Conservation (phyloP, 2,797 vertebrate genomes). For the Thalassophryne amazonica region DNA sequence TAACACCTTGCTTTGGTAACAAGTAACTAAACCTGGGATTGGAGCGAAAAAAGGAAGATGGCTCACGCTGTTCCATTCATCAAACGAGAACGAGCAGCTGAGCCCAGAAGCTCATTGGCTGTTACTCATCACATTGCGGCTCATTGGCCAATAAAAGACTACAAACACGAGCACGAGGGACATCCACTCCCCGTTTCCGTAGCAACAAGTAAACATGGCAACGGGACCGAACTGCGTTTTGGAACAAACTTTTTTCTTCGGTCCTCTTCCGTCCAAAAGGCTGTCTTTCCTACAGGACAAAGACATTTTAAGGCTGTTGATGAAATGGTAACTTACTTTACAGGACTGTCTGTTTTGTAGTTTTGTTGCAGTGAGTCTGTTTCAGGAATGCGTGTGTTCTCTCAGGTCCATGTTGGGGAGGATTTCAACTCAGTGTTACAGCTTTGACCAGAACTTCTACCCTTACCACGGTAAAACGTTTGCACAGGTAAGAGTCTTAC, state of each 20-base stretch:
- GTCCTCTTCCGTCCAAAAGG: slow-evolving; percentile 42
- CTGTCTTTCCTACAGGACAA: slow-evolving; percentile 56
- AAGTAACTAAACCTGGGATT: background rate
- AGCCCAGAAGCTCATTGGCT: slow-evolving; percentile 1
- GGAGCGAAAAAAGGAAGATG: rapidly evolving
- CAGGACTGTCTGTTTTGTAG: background rate
- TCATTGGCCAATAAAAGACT: slow-evolving; percentile 13
- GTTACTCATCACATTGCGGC: background rate
- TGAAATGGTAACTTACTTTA: slow-evolving; percentile 70
- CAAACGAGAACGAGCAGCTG: background rate
- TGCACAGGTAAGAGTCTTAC: slow-evolving; percentile 80
- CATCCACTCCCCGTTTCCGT: background rate
- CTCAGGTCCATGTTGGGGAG: slow-evolving; percentile 89
- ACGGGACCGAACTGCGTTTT: slow-evolving; percentile 13
- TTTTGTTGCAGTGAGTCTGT: background rate
- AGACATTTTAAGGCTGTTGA: slow-evolving; percentile 35
- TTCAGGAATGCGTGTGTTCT: background rate
- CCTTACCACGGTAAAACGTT: slow-evolving; percentile 80
- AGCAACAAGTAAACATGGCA: slow-evolving; percentile 39
- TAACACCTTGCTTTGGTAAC: slow-evolving; percentile 47
- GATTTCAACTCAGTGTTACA: slow-evolving; percentile 79
- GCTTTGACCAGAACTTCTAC: slow-evolving; percentile 85
- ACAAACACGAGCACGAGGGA: background rate
- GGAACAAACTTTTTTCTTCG: slow-evolving; percentile 58
- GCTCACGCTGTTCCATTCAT: background rate